These are phyloP conservation scores for Semaprochilodus insignis DNA, from an alignment of 2,797 vertebrate genomes.

Conservation along the genomic window DNA sequence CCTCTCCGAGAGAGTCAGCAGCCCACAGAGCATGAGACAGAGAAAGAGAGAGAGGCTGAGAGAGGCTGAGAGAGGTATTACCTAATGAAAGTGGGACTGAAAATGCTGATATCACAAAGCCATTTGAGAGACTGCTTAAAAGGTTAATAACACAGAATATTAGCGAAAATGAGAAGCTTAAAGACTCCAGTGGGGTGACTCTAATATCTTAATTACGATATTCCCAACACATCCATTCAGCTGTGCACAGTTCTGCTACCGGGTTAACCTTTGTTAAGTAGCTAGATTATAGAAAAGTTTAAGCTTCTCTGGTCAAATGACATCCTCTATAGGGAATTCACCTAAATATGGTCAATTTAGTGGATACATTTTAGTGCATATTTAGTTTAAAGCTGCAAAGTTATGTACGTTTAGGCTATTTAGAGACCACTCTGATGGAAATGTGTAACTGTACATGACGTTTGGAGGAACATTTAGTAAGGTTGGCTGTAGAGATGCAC, in stretches of 20 bases:
- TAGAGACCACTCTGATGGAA: no score
- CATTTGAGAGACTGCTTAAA: slow-evolving; percentile 12
- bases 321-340: no score
- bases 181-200: not conserved
- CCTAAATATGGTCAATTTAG: no score
- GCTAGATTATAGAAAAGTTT: not conserved
- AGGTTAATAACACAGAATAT: slow-evolving; percentile 23
- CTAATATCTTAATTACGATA: not conserved
- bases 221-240: slow-evolving; percentile 2
- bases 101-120: slow-evolving; percentile 21
- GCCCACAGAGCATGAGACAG: slow-evolving; percentile 7
- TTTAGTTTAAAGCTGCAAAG: no score
- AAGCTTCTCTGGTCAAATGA: no score
- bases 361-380: no score
- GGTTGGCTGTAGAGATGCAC: no score
- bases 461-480: no score
- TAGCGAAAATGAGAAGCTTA: slow-evolving; percentile 20
- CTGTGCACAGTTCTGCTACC: slow-evolving; percentile 14
- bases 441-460: no score
- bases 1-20: slow-evolving; percentile 29
- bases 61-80: slow-evolving; percentile 45
- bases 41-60: slow-evolving; percentile 15
- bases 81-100: slow-evolving; percentile 36
- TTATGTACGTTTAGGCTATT: no score
- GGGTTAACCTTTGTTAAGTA: slow-evolving; percentile 1